Evolutionary conservation across 2,113 vertebrate genomes (phyloP).

Genomic region (Acanthisitta chloris): DNA sequence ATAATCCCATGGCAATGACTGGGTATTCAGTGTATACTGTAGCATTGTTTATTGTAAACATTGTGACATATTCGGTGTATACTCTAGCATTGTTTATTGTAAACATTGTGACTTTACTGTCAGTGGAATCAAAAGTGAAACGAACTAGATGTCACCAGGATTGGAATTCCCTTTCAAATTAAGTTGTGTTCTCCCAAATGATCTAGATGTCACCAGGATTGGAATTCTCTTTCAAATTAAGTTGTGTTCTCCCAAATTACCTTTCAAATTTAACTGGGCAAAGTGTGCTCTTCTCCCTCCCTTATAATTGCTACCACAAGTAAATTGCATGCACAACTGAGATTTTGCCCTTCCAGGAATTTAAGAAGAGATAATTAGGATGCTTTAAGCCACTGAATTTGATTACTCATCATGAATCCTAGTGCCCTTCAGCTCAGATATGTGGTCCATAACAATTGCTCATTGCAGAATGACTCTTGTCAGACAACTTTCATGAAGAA

Average conservation of each 20-base stretch:
- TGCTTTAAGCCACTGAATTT: neutral
- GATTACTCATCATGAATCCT: neutral
- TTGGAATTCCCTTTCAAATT: neutral
- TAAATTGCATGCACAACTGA: no score
- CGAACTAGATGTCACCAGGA: neutral
- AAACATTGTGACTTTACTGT: neutral
- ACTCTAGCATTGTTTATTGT: rapidly evolving
- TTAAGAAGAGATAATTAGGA: neutral
- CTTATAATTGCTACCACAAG: neutral
- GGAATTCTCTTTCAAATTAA: neutral
- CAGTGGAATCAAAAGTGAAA: neutral
- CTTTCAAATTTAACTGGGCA: neutral
- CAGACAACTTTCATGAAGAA: neutral
- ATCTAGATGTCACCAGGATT: neutral
- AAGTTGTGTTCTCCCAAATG: neutral
- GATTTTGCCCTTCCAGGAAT: neutral
- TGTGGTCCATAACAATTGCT: neutral
- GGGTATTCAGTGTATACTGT: no score
- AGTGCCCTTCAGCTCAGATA: neutral
- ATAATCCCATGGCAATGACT: no score
- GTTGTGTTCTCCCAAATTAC: neutral
- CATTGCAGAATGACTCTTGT: neutral
- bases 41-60: no score
- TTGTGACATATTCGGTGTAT: no score
- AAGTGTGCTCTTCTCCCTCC: neutral